Base-by-base conservation (phyloP, 2,113 vertebrate species). In the Rhinogobius similis region DNA sequence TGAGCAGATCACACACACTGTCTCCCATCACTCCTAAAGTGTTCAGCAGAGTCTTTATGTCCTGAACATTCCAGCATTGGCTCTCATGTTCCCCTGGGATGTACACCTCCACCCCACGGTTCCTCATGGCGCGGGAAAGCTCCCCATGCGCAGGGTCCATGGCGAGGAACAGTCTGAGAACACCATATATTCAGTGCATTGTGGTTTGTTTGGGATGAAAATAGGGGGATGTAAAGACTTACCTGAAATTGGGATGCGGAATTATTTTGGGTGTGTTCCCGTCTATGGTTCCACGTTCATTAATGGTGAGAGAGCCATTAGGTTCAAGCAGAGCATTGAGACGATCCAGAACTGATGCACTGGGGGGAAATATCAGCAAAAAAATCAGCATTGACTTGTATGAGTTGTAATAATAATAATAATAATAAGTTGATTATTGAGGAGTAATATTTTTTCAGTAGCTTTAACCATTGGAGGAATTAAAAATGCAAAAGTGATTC, bases 101-200 rank as follows among this genome's bases (percentile, higher is more conserved):
- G 77, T 95, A 97, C 44, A 99, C 83, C 87, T 99, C 98, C 75
- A 98, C 93, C 18, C 98, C 97, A 76, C 98, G 93, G 89, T 99
- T 99, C 78, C 98, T 90, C 98, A 99, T 99, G 52, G 98, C 98
- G 82, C 97, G 92, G 69, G 98, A 99, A 88, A 99, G 96, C 89
- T 99, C 98, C 18, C 97, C 96, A 10, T 98, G 95, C 1, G 84
- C 64, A n/a, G 96, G 95, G 91, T 99, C 96, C 98, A 99, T 96
- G 56, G 96, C 95, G 73, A 99, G 94, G 82, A 99, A 99, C 77
- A 99, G 90, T 73, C 98, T 99, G 82, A 39, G 72, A 4, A 55
- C 0, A 10, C 16, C 26, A 52, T 29, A 59, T n/a, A 52, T 2
- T 20, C 18, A 21, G 46, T 2, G n/a, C 4, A 24, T 43, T 16